Evolutionary conservation across 2,113 vertebrate species (phyloP), one percentile per base, ranked within the genome.

Genomic region (Tapirus terrestris): DNA sequence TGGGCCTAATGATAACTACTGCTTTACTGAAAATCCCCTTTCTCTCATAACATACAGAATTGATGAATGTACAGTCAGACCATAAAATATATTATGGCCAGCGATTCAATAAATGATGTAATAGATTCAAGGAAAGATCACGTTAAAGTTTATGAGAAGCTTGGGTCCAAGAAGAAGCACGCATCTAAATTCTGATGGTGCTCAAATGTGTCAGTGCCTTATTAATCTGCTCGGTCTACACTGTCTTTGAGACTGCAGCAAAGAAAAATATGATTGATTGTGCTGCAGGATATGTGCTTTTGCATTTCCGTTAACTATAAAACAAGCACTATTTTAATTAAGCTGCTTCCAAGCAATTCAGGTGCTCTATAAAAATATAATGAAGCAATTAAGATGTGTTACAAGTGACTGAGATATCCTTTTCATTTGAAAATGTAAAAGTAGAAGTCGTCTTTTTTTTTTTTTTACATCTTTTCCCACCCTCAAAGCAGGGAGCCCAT

Each of bases 291-390:
- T 92, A 95, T 95, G 77, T 48, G 76, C 45, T 95, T 97, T 96
- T 98, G 88, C 73, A 97, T 97, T 98, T 98, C 73, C 5, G 4
- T 91, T 98, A 94, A 93, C 81, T 96, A 88, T 97, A 96, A 98
- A 98, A 94, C 39, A 85, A n/a, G 70, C 27, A 88, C 84, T 73
- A 51, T 97, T 98, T 98, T 97, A 98, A 98, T 98, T 98, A 98
- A 97, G 51, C 88, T 98, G 67, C 60, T 98, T 98, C 98, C 87
- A 98, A 97, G 89, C 96, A 98, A 97, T 97, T 98, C 97, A 98
- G 63, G n/a, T 98, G 95, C 75, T 98, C 43, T 95, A 97, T 97
- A 97, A 98, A 98, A 98, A 98, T 96, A 98, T 97, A 98, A 98
- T 98, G 96, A 98, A 98, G 45, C 96, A 95, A 97, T 98, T 98